Conservation (phyloP, 2,113 vertebrate species). For the Chiloscyllium plagiosum region DNA sequence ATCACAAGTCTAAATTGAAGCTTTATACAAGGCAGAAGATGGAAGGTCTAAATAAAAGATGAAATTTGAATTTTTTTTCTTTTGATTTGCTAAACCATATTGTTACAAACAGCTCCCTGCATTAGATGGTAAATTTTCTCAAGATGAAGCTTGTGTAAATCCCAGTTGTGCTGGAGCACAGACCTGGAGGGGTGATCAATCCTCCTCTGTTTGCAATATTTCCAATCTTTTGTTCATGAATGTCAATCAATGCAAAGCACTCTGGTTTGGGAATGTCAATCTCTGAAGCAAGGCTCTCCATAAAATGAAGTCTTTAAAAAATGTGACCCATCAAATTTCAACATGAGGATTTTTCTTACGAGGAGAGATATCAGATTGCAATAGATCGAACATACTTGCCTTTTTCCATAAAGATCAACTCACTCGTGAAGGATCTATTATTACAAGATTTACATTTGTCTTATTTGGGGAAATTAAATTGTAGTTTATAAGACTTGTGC, state of each 20-base stretch:
- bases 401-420: neutral
- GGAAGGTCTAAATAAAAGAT: neutral
- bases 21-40: neutral
- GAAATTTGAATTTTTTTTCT: neutral
- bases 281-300: neutral
- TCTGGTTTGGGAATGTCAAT: neutral
- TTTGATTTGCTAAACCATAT: neutral
- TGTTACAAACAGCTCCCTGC: neutral
- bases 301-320: neutral
- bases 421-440: neutral
- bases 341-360: neutral
- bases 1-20: constrained; percentile 9
- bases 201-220: neutral
- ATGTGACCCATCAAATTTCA: neutral
- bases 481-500: neutral
- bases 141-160: too few relatives aligned
- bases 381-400: neutral
- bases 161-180: too few relatives aligned
- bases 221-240: neutral
- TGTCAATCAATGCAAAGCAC: neutral
- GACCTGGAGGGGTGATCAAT: neutral
- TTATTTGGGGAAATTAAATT: neutral
- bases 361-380: neutral
- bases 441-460: neutral
- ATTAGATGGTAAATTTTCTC: neutral